Percentiles rank a stretch among this genome's conserved stretches.
phyloP scores from a whole-genome alignment of 30 jellyfish, hydroid and myxozoan genomes.

The Phacellophora camtschatica region DNA sequence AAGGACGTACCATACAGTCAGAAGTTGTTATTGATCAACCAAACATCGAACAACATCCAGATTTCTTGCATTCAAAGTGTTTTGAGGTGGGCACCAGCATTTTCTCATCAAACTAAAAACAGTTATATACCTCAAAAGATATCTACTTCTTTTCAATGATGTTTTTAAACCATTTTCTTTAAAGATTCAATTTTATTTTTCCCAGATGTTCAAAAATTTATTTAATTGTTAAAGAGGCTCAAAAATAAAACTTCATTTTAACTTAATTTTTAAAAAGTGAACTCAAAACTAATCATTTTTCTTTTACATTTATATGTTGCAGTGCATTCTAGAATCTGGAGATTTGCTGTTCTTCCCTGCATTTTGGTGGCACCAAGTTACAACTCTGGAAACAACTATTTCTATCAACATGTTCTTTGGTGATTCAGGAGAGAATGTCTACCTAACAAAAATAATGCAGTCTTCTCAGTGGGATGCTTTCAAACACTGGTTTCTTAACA shows the following conservation, averaged over 20 bases:
- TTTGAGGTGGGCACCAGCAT: constrained; percentile 91
- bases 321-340: constrained; percentile 92
- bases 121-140: no score
- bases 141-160: no score
- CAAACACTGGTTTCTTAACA: constrained; percentile 88
- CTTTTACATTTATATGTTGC: background rate
- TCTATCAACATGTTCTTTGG: constrained; percentile 98
- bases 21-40: constrained; percentile 80
- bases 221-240: no score
- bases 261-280: no score
- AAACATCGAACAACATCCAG: constrained; percentile 55
- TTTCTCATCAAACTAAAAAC: no score
- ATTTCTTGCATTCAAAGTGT: constrained; percentile 37
- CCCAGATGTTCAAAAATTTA: no score
- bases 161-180: no score
- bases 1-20: constrained; percentile 95
- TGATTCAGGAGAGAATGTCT: constrained; percentile 77
- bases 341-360: constrained; percentile 97
- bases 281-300: background rate
- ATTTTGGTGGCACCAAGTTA: constrained; percentile 99
- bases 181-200: no score
- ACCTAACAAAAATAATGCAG: constrained; percentile 78
- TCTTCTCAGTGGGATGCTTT: constrained; percentile 88
- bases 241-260: no score
- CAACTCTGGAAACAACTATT: constrained; percentile 78